Percentiles rank a stretch among this genome's conserved stretches.
These are phyloP conservation scores for Atopsyche davidsoni DNA, from an alignment of 1,140 invertebrate genomes.

Conservation along the genomic window DNA sequence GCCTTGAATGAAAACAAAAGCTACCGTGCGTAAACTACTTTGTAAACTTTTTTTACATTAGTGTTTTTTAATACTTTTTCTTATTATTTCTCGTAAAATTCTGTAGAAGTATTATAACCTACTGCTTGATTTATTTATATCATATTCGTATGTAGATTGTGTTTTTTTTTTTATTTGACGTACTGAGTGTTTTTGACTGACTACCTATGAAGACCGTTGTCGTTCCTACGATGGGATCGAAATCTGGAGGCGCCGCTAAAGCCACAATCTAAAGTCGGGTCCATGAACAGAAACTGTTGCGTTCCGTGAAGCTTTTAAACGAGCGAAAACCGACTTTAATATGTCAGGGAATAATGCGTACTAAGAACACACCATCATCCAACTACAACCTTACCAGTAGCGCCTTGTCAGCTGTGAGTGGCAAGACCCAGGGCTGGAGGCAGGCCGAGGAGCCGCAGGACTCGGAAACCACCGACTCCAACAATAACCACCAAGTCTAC, in stretches of 20 bases:
- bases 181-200: neutral
- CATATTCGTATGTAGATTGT: neutral
- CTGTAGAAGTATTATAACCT: neutral
- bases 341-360: conserved; percentile 27
- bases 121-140: neutral
- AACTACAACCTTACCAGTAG: conserved; percentile 10
- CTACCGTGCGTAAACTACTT: too few species aligned
- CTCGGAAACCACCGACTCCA: conserved; percentile 20
- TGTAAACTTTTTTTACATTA: too few species aligned
- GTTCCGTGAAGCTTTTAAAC: neutral
- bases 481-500: conserved; percentile 27
- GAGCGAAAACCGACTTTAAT: conserved; percentile 7
- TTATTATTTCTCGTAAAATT: neutral
- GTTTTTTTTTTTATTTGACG: neutral
- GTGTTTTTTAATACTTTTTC: neutral
- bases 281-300: neutral
- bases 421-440: neutral
- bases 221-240: conserved; percentile 15
- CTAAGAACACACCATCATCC: conserved; percentile 28
- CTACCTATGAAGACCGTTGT: too few species aligned
- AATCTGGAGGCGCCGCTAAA: conserved; percentile 10
- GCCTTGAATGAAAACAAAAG: too few species aligned
- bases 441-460: conserved; percentile 1
- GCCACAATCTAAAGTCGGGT: neutral
- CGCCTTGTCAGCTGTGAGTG: neutral